Evolutionary conservation across 2,113 vertebrate genomes (phyloP), one percentile per base, ranked within the genome.

Genomic region (Hylia prasina): DNA sequence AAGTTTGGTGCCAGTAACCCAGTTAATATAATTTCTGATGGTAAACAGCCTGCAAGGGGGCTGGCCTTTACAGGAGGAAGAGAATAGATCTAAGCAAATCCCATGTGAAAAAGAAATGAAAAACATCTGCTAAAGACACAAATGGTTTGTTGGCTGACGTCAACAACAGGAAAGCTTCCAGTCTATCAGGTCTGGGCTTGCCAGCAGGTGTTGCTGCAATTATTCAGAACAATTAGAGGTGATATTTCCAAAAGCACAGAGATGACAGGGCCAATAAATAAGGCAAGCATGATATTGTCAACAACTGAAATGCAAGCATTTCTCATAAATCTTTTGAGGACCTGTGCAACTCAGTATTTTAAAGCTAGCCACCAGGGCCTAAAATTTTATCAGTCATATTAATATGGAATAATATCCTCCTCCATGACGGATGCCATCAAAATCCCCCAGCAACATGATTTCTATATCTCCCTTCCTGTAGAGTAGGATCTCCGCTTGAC

Each of bases 131-230:
- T 85, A 53, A 79, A 70, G 70, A 87, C 73, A 75, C 18, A 85
- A 95, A 82, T 76, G 25, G 45, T 87, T 91, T 92, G 65, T 57
- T 85, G 81, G 89, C 61, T 93, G 81, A 93, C 0, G 1, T 91
- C 89, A 95, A 1, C 65, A 86, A 39, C 0, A 2, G 91, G 77
- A 97, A 93, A 82, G 65, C 44, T 91, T 94, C 73, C 89, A 82
- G 61, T 53, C 19, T 24, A 93, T 87, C 87, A 91, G 73, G 64
- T 69, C 61, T n/a, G 31, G 45, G 57, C 40, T 82, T 91, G 78
- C 89, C 89, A 91, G 83, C 89, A 95, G 94, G 96, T 96, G 94
- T 72, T 94, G 87, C 73, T 93, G 69, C 69, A 94, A 96, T 93
- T 95, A 94, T 57, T 94, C 70, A 89, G 40, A 95, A 87, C 77